Percentiles rank a stretch among this genome's conserved stretches.
Conservation (phyloP, 92 coral and sea anemone genomes). For the Blastomussa wellsi region DNA sequence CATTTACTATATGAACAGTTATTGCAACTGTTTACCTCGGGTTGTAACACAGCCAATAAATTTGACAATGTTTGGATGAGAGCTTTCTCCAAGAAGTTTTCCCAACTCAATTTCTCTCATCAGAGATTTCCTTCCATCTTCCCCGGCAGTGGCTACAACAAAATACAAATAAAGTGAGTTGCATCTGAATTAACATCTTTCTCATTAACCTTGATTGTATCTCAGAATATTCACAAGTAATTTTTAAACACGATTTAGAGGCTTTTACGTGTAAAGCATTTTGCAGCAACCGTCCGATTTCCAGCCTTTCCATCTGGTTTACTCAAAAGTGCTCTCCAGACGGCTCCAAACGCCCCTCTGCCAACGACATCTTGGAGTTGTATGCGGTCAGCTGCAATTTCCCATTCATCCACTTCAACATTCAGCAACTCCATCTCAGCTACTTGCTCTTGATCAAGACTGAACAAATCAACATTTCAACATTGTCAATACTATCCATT, state of each 20-base stretch:
- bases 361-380: conserved; percentile 22
- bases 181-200: too few species aligned
- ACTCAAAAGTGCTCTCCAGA: conserved; percentile 9
- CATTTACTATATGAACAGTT: not conserved
- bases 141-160: conserved; percentile 14
- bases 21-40: not conserved
- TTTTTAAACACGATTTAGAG: not conserved
- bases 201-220: not conserved
- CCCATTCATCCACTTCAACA: conserved; percentile 3
- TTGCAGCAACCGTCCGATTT: conserved; percentile 5
- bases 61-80: not conserved
- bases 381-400: not conserved
- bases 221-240: not conserved
- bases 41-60: conserved; percentile 23
- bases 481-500: too few species aligned
- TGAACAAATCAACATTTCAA: not conserved
- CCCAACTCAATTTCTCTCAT: conserved; percentile 21
- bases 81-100: not conserved
- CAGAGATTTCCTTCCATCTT: conserved; percentile 12
- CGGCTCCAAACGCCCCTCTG: conserved; percentile 24
- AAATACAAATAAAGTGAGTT: not conserved
- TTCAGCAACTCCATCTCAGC: conserved; percentile 4
- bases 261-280: conserved; percentile 18
- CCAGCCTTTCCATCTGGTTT: not conserved
- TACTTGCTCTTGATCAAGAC: conserved; percentile 9